A percentile compares a stretch with the other conserved stretches of the same genome.
Conservation (phyloP, 2,888 invertebrate genomes). For the Caenorhabditis sp. region DNA sequence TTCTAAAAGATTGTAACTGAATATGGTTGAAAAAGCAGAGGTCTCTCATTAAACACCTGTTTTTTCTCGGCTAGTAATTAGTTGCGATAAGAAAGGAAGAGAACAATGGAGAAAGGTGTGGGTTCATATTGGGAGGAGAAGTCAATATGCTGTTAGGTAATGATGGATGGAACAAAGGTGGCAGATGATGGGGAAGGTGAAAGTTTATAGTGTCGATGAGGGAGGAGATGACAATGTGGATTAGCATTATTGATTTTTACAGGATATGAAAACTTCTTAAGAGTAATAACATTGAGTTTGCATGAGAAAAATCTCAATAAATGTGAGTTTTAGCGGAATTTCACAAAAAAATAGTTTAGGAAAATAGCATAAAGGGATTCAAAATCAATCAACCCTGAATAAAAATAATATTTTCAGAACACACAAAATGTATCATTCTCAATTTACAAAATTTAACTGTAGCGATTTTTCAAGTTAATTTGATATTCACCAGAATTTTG, state of each 20-base stretch:
- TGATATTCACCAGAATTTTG: no score
- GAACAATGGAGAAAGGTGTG: neutral
- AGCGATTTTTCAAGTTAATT: no score
- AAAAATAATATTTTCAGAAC: no score
- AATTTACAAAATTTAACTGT: no score
- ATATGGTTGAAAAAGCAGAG: neutral
- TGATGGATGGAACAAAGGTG: neutral
- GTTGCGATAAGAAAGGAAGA: neutral
- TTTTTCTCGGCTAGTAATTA: neutral
- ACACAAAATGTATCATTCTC: no score
- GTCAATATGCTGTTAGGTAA: neutral
- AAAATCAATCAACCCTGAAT: no score
- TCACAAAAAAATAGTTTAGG: no score
- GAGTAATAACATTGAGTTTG: no score
- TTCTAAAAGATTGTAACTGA: neutral
- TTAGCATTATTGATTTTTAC: neutral
- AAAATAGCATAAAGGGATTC: no score
- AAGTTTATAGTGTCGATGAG: neutral
- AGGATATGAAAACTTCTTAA: no score
- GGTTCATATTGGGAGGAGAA: neutral
- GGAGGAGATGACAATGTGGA: neutral
- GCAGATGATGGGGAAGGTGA: neutral
- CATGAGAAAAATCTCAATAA: no score
- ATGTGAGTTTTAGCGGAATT: no score
- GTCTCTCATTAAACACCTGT: neutral